These are phyloP conservation scores for Arrhamphus sclerolepis DNA, from an alignment of 2,797 vertebrate species.

Conservation along the genomic window DNA sequence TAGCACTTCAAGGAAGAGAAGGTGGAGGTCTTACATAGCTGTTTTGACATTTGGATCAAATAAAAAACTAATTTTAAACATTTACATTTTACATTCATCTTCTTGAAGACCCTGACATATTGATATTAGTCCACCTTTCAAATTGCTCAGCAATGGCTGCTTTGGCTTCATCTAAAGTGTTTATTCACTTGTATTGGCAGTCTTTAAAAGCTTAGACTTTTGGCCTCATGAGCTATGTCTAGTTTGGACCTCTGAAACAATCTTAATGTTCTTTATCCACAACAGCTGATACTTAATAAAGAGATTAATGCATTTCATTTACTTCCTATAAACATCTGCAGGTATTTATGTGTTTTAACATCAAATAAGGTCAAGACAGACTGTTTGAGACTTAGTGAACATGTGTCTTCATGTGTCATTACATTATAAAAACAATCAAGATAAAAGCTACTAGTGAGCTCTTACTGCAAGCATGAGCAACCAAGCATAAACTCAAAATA, in stretches of 20 bases:
- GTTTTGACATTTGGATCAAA: slow-evolving; percentile 37
- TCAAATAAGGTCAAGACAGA: slow-evolving; percentile 42
- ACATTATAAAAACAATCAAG: slow-evolving; percentile 41
- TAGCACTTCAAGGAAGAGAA: slow-evolving; percentile 51
- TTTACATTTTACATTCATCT: slow-evolving; percentile 42
- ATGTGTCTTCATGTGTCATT: slow-evolving; percentile 22
- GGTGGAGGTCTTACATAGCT: slow-evolving; percentile 50
- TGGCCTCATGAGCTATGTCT: slow-evolving; percentile 39
- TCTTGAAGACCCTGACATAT: slow-evolving; percentile 21
- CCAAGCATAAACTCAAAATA: slow-evolving; percentile 58
- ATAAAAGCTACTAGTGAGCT: slow-evolving; percentile 10
- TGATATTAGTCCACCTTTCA: slow-evolving; percentile 15
- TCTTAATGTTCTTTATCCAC: not conserved
- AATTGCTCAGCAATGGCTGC: slow-evolving; percentile 30
- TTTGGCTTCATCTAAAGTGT: slow-evolving; percentile 39
- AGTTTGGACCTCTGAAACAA: slow-evolving; percentile 42
- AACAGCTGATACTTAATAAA: slow-evolving; percentile 27
- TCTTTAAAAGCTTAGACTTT: slow-evolving; percentile 45
- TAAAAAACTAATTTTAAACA: slow-evolving; percentile 37
- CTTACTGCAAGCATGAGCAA: slow-evolving; percentile 25
- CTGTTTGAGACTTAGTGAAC: slow-evolving; percentile 26
- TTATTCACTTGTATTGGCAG: slow-evolving; percentile 19
- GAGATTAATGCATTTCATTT: slow-evolving; percentile 24
- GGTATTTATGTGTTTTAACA: slow-evolving; percentile 34
- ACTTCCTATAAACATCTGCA: slow-evolving; percentile 45